Conservation (phyloP, 2,888 invertebrate species). For the Eurytoma californica region DNA sequence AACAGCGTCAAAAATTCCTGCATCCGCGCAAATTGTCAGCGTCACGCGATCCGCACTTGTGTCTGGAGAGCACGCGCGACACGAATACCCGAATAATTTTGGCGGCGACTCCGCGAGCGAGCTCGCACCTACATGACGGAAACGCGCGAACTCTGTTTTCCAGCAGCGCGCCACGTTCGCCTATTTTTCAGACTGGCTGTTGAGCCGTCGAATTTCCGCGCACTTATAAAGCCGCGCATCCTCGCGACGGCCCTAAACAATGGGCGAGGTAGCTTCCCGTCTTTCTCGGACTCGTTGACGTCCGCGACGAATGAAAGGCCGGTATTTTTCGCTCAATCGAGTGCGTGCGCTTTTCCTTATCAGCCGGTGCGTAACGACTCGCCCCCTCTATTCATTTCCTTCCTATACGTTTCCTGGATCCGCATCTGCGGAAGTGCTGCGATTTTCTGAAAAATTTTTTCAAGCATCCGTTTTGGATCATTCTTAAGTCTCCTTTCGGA, state of each 20-base stretch:
- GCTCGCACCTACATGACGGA: conserved; percentile 23
- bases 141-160: not conserved
- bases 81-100: conserved; percentile 33
- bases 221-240: conserved; percentile 46
- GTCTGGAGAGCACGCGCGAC: not conserved
- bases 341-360: conserved; percentile 47
- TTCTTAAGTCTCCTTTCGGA: too few relatives aligned
- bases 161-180: not conserved
- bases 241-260: conserved; percentile 34
- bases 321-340: conserved; percentile 51
- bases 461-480: too few relatives aligned
- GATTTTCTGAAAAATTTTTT: too few relatives aligned
- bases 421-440: too few relatives aligned
- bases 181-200: not conserved
- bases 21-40: not conserved
- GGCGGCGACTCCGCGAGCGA: conserved; percentile 11
- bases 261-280: conserved; percentile 22
- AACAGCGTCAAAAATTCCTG: too few relatives aligned
- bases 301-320: conserved; percentile 38
- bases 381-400: conserved; percentile 8
- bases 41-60: not conserved
- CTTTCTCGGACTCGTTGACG: not conserved
- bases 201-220: conserved; percentile 26
- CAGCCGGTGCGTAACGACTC: conserved; percentile 45
- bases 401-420: conserved; percentile 10